Conservation (phyloP, 2,113 vertebrate species). For the Haplotaxodon microlepis region DNA sequence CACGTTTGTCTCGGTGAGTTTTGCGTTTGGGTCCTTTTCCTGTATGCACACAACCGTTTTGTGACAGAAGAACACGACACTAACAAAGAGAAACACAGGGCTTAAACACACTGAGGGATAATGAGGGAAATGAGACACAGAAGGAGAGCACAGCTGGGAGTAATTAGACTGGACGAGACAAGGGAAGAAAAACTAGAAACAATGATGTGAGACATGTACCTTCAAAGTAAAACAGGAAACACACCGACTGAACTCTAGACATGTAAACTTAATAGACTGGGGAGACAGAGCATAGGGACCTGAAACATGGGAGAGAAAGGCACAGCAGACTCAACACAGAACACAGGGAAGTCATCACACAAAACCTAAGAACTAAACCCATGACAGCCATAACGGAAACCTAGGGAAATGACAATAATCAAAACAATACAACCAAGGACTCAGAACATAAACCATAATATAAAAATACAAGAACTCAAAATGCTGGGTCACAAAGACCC, state of each 20-base stretch:
- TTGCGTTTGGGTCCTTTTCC: background rate
- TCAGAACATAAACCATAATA: background rate
- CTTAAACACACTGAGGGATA: background rate
- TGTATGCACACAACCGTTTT: background rate
- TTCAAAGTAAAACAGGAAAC: background rate
- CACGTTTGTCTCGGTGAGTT: background rate
- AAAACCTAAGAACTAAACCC: background rate
- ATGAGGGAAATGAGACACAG: background rate
- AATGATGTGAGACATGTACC: background rate
- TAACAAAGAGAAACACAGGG: background rate
- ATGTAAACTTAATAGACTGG: background rate
- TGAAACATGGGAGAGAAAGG: background rate
- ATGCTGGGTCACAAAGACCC: background rate
- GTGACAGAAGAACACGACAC: background rate
- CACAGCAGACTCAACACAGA: background rate
- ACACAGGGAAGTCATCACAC: background rate
- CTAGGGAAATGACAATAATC: background rate
- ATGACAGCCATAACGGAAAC: background rate
- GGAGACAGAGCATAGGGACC: background rate
- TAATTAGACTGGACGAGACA: background rate
- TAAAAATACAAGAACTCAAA: background rate
- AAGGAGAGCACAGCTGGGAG: background rate
- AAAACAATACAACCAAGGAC: background rate
- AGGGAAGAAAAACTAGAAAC: background rate
- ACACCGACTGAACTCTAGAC: background rate